Conservation (phyloP, 1,140 invertebrate species). For the Drosophila bipectinata region DNA sequence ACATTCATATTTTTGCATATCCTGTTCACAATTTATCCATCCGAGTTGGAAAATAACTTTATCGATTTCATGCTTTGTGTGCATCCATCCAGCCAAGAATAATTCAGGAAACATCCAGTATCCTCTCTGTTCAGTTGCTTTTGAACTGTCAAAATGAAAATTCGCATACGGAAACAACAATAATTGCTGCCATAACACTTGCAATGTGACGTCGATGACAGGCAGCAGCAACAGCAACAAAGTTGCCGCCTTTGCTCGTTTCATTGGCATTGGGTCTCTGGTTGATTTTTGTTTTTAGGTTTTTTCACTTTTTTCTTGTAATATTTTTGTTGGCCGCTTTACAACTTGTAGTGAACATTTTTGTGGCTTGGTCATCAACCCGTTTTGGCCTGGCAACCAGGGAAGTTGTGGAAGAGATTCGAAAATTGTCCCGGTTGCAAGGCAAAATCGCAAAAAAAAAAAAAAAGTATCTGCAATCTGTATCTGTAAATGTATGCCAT, state of each 20-base stretch:
- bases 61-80: constrained; percentile 36
- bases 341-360: constrained; percentile 58
- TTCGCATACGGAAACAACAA: constrained; percentile 75
- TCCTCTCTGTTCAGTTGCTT: constrained; percentile 29
- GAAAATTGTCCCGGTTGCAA: constrained; percentile 10
- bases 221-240: constrained; percentile 29
- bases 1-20: background rate
- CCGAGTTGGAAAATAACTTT: constrained; percentile 4
- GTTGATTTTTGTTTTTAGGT: constrained; percentile 33
- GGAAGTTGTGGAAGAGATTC: constrained; percentile 21
- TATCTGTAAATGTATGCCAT: constrained; percentile 37
- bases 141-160: constrained; percentile 60
- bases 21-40: background rate
- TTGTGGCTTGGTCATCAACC: constrained; percentile 73
- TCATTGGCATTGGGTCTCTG: constrained; percentile 58
- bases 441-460: constrained; percentile 1
- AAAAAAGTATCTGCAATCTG: constrained; percentile 15
- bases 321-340: constrained; percentile 45
- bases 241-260: constrained; percentile 40
- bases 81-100: constrained; percentile 21
- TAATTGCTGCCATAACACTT: constrained; percentile 76
- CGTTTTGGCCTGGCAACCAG: constrained; percentile 42
- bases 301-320: constrained; percentile 33
- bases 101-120: constrained; percentile 37
- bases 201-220: constrained; percentile 58